phyloP scores from a whole-genome alignment of 2,888 invertebrate species.

The Deilephila elpenor region DNA sequence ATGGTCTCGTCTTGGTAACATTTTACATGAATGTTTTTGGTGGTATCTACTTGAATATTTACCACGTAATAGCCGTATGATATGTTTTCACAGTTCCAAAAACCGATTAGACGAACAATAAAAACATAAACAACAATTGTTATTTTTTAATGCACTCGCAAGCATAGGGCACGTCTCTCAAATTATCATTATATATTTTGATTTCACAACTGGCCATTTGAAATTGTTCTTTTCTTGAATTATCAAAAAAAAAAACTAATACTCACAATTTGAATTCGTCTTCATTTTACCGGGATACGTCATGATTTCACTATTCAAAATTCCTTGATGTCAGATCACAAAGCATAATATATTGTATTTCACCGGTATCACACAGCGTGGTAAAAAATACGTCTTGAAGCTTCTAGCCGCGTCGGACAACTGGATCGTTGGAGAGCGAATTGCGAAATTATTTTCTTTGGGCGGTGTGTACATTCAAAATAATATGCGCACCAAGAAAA shows the following conservation, averaged over 20 bases:
- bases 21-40: no score
- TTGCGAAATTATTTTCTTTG: constrained; percentile 12
- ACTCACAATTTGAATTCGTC: constrained; percentile 70
- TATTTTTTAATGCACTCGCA: neutral
- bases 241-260: constrained; percentile 27
- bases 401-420: constrained; percentile 21
- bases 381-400: constrained; percentile 11
- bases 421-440: constrained; percentile 12
- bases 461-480: neutral
- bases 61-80: constrained; percentile 32
- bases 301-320: constrained; percentile 44
- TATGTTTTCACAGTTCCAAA: neutral
- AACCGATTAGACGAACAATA: neutral
- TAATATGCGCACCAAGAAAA: neutral
- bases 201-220: neutral
- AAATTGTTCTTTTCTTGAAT: neutral
- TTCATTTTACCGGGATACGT: constrained; percentile 66
- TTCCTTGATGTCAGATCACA: neutral
- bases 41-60: constrained; percentile 35
- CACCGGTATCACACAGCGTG: neutral
- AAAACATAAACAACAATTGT: neutral
- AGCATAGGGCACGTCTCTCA: no score
- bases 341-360: neutral
- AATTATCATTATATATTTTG: neutral
- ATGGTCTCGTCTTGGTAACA: no score